Percentiles rank a stretch among this genome's conserved stretches.
These are phyloP conservation scores for Megaceryle maxima DNA, from an alignment of 2,113 vertebrate species.

Conservation along the genomic window DNA sequence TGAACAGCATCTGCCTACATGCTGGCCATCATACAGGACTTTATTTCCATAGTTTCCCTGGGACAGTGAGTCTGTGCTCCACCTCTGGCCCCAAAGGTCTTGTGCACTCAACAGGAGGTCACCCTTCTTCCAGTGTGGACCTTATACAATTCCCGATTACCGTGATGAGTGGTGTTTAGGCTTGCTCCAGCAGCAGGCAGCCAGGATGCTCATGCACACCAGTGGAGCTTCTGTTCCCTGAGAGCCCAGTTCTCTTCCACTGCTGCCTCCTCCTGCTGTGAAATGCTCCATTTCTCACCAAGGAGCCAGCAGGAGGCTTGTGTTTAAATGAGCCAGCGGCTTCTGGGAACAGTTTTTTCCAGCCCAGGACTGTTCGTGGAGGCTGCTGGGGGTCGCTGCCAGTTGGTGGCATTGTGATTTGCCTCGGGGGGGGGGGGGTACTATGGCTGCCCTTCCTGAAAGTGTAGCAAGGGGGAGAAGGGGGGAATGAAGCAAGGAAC, in stretches of 20 bases:
- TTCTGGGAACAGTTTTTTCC: slow-evolving; percentile 28
- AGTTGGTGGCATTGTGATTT: background rate
- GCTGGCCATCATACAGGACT: background rate
- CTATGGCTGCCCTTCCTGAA: background rate
- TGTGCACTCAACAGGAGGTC: background rate
- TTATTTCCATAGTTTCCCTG: background rate
- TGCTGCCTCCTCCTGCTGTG: slow-evolving; percentile 44
- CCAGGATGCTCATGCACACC: background rate
- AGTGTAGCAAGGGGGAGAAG: background rate
- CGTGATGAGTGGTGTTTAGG: background rate
- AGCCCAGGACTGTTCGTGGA: background rate
- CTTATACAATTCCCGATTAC: background rate
- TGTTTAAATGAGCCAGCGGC: background rate
- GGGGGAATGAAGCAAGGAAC: background rate
- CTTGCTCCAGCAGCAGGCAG: slow-evolving; percentile 20
- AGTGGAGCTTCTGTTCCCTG: background rate
- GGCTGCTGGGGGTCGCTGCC: background rate
- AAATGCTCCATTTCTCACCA: slow-evolving; percentile 61
- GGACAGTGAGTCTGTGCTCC: background rate
- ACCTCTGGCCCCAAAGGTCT: background rate
- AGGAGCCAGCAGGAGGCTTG: background rate
- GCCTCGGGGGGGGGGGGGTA: background rate
- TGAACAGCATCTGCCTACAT: background rate
- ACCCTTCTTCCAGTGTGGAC: background rate
- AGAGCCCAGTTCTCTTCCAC: background rate